Evolutionary conservation across 2,797 vertebrate species (phyloP).

Genomic region (Pantherophis vulpinus): DNA sequence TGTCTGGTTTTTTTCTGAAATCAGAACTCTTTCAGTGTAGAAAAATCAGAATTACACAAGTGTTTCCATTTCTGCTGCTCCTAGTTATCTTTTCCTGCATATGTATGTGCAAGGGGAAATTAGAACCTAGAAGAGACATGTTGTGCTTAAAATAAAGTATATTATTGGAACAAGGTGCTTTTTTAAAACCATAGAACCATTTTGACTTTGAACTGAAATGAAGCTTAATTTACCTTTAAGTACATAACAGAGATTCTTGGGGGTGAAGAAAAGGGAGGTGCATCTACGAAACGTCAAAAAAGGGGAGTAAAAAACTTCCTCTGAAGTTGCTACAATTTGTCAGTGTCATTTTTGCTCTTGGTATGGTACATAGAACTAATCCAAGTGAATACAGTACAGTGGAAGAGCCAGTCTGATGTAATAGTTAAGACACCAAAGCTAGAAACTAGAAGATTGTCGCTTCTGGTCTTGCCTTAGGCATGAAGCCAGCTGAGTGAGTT

Average conservation of each 20-base stretch:
- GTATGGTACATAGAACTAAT: background rate
- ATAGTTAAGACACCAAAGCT: background rate
- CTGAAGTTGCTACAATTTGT: background rate
- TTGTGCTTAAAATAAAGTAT: background rate
- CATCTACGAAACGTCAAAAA: slow-evolving; percentile 49
- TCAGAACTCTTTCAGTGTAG: background rate
- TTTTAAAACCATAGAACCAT: slow-evolving; percentile 21
- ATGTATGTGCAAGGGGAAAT: background rate
- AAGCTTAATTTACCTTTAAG: slow-evolving; percentile 32
- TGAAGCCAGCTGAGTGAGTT: background rate
- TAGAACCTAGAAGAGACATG: background rate
- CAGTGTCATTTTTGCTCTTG: background rate
- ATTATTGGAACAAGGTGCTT: background rate
- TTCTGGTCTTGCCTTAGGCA: background rate
- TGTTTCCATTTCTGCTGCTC: background rate
- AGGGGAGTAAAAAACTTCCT: slow-evolving; percentile 31
- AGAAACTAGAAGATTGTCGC: background rate
- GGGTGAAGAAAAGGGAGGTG: slow-evolving; percentile 23
- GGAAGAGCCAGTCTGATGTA: background rate
- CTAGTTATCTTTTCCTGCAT: background rate
- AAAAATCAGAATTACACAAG: background rate
- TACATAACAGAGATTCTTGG: slow-evolving; percentile 21
- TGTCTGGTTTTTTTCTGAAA: too few species aligned
- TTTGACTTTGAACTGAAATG: slow-evolving; percentile 10
- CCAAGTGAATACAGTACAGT: background rate